Evolutionary conservation across 2,113 vertebrate species (phyloP).

Genomic region (Halichoeres trimaculatus): DNA sequence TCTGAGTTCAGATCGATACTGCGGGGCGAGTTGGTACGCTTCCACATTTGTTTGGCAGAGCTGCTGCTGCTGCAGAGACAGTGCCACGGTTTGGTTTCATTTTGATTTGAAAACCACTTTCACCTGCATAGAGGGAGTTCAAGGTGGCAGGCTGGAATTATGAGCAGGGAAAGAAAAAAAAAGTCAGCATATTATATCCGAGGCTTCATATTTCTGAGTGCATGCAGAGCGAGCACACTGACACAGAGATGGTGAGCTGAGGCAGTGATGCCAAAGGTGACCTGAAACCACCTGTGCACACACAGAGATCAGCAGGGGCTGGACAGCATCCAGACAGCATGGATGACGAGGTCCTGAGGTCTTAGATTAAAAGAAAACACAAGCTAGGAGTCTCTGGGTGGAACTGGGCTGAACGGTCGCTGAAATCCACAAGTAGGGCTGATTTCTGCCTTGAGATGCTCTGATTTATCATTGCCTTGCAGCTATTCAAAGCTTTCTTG

Average conservation of each 20-base stretch:
- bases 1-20: constrained; percentile 17
- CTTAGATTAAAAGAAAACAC: constrained; percentile 40
- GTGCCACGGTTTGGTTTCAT: neutral
- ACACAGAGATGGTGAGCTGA: constrained; percentile 7
- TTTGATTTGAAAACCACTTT: constrained; percentile 6
- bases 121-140: neutral
- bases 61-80: constrained; percentile 1
- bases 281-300: constrained; percentile 52
- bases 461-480: too few relatives aligned
- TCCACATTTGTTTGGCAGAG: constrained; percentile 9
- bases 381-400: neutral
- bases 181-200: neutral
- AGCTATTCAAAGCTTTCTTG: too few relatives aligned
- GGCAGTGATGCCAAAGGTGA: constrained; percentile 44
- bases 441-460: too few relatives aligned
- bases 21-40: neutral
- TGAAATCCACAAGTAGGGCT: constrained; percentile 2
- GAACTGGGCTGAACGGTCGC: constrained; percentile 6
- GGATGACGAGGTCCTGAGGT: constrained; percentile 37
- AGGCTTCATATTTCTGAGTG: neutral
- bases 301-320: constrained; percentile 41
- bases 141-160: neutral
- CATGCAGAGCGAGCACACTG: neutral
- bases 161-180: neutral
- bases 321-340: constrained; percentile 18